These are phyloP conservation scores for Leptinotarsa peninsularis DNA, from an alignment of 2,888 invertebrate genomes.

Conservation along the genomic window DNA sequence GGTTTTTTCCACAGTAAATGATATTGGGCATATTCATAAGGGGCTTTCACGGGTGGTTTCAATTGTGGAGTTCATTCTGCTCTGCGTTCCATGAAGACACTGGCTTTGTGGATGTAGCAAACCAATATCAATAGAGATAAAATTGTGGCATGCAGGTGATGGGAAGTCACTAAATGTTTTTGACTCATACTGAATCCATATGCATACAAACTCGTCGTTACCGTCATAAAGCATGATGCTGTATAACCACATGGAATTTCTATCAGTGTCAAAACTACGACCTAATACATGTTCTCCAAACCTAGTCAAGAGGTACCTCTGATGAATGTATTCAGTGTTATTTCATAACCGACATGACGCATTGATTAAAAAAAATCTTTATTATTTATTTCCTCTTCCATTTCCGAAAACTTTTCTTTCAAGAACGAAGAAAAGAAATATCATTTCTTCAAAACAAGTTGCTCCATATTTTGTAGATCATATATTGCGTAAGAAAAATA, in stretches of 20 bases:
- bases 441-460: no score
- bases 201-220: slow-evolving; percentile 74
- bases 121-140: slow-evolving; percentile 73
- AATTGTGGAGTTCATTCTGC: slow-evolving; percentile 74
- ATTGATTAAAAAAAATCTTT: no score
- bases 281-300: slow-evolving; percentile 69
- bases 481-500: no score
- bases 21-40: slow-evolving; percentile 70
- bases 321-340: no score
- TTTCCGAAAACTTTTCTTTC: no score
- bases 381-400: no score
- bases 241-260: slow-evolving; percentile 75
- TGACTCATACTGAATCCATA: slow-evolving; percentile 65
- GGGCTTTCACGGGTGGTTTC: slow-evolving; percentile 71
- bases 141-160: slow-evolving; percentile 73
- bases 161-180: slow-evolving; percentile 61
- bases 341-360: no score
- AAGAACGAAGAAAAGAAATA: no score
- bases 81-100: slow-evolving; percentile 69
- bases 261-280: slow-evolving; percentile 69
- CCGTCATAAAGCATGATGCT: slow-evolving; percentile 71
- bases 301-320: slow-evolving; percentile 59
- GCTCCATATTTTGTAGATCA: no score
- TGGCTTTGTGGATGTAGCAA: slow-evolving; percentile 73
- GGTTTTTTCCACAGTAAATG: slow-evolving; percentile 73